Conservation (phyloP, 2,888 invertebrate species). For the Lepidonotus clava region DNA sequence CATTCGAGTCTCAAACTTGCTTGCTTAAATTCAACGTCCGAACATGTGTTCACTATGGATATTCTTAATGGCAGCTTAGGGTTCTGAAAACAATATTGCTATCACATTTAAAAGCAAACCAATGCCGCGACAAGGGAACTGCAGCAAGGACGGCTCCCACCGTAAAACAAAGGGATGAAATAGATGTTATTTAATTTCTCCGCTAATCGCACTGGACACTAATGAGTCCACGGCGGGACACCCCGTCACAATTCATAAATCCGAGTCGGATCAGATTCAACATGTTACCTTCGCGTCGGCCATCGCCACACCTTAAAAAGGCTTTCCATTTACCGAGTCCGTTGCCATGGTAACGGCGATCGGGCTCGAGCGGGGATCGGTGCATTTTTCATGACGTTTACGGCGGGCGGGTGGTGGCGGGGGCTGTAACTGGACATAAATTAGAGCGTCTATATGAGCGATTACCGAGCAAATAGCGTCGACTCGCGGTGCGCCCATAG, state of each 20-base stretch:
- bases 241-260: background rate
- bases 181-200: too few relatives aligned
- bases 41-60: too few relatives aligned
- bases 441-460: slow-evolving; percentile 9
- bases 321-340: background rate
- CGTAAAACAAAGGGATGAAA: too few relatives aligned
- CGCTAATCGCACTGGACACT: too few relatives aligned
- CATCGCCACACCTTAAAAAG: background rate
- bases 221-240: too few relatives aligned
- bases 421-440: slow-evolving; percentile 4
- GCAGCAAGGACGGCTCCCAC: background rate
- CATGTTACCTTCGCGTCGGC: background rate
- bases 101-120: too few relatives aligned
- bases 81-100: too few relatives aligned
- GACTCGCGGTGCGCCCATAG: background rate
- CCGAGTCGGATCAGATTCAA: background rate
- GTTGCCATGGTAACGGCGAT: background rate
- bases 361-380: background rate
- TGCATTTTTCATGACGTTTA: slow-evolving; percentile 28
- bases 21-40: too few relatives aligned
- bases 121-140: background rate
- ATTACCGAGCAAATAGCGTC: background rate
- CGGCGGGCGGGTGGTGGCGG: background rate
- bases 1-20: too few relatives aligned
- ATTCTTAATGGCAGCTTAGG: too few relatives aligned